These are phyloP conservation scores for Carassius carassius DNA, from an alignment of 2,113 vertebrate genomes.

Conservation along the genomic window DNA sequence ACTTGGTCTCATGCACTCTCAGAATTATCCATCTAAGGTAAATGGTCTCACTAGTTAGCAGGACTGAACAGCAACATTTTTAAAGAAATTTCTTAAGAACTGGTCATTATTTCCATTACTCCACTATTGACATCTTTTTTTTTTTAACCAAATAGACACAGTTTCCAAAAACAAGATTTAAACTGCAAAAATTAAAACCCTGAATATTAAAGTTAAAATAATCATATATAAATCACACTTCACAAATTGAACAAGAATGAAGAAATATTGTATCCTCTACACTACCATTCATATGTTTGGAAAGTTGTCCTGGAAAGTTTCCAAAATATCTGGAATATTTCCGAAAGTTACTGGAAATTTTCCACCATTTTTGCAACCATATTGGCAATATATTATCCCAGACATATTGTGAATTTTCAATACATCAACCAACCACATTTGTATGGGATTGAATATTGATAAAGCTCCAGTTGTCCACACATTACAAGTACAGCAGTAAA, in stretches of 20 bases:
- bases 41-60: neutral
- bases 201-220: neutral
- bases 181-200: neutral
- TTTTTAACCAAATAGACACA: neutral
- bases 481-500: neutral
- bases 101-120: neutral
- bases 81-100: neutral
- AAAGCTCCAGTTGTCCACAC: neutral
- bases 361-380: too few relatives aligned
- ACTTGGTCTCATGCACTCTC: neutral
- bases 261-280: too few relatives aligned
- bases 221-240: too few relatives aligned
- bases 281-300: too few relatives aligned
- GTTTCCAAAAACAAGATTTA: neutral
- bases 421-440: neutral
- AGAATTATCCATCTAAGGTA: neutral
- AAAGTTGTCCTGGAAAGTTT: too few relatives aligned
- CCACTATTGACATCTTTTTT: neutral
- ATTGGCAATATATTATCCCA: too few relatives aligned
- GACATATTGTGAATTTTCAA: too few relatives aligned
- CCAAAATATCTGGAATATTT: too few relatives aligned
- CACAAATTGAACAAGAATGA: too few relatives aligned
- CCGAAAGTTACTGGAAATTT: too few relatives aligned
- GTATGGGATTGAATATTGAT: neutral
- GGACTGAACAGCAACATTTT: neutral